Evolutionary conservation across 1,140 invertebrate genomes (phyloP).

Genomic region (Calliopsis andreniformis): DNA sequence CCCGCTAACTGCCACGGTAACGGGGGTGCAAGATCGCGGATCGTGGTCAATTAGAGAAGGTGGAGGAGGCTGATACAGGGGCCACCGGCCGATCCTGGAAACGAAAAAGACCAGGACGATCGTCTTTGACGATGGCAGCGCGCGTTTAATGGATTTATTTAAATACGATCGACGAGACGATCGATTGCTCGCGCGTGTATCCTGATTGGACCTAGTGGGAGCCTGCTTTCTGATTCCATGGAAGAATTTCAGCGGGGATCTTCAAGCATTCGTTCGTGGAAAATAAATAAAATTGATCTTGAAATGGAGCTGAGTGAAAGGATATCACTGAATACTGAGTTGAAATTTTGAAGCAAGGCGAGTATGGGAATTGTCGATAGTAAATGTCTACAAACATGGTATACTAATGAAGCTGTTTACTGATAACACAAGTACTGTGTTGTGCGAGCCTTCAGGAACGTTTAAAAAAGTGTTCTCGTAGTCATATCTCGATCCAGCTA

Average conservation of each 20-base stretch:
- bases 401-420: too few species aligned
- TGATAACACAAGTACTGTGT: conserved; percentile 19
- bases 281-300: too few species aligned
- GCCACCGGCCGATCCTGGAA: conserved; percentile 38
- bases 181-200: conserved; percentile 3
- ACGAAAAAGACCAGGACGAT: conserved; percentile 5
- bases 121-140: conserved; percentile 16
- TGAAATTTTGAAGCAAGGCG: too few species aligned
- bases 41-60: conserved; percentile 80
- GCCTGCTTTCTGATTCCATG: conserved; percentile 1
- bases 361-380: too few species aligned
- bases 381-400: too few species aligned
- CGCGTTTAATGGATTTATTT: conserved; percentile 39
- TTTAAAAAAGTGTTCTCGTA: conserved; percentile 31
- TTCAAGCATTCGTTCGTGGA: too few species aligned
- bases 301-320: too few species aligned
- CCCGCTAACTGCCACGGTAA: background rate
- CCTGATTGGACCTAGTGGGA: background rate
- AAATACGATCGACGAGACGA: conserved; percentile 29
- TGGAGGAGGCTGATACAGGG: conserved; percentile 58
- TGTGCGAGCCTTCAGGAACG: conserved; percentile 31
- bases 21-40: conserved; percentile 71
- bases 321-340: too few species aligned
- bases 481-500: background rate
- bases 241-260: background rate